Conservation (phyloP, 2,797 vertebrate species). For the Tragopan temminckii region DNA sequence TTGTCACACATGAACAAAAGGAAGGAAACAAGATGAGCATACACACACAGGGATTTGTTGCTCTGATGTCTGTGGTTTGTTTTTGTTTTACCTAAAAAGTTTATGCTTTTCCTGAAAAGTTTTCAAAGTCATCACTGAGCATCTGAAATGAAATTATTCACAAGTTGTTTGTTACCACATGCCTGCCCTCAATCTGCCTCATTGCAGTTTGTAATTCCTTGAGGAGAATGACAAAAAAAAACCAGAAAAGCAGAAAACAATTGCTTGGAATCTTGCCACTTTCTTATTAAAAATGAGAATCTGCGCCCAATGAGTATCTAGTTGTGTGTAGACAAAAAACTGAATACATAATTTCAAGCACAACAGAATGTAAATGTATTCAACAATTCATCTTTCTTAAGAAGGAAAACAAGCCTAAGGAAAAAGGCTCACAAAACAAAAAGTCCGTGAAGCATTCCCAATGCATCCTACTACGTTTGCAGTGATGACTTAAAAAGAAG, state of each 20-base stretch:
- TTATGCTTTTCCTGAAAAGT: slow-evolving; percentile 52
- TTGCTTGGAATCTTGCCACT: slow-evolving; percentile 46
- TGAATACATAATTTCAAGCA: slow-evolving; percentile 20
- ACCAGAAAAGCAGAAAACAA: slow-evolving; percentile 13
- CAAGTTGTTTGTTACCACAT: slow-evolving; percentile 11
- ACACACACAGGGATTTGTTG: not conserved
- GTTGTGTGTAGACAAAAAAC: not conserved
- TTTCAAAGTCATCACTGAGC: slow-evolving; percentile 64
- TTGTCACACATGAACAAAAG: not conserved
- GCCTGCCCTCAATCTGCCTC: slow-evolving; percentile 56
- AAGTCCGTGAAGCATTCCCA: not conserved
- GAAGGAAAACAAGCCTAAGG: slow-evolving; percentile 6
- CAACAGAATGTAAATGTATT: slow-evolving; percentile 15
- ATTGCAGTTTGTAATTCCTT: slow-evolving; percentile 41
- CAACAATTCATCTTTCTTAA: slow-evolving; percentile 31
- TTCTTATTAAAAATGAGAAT: slow-evolving; percentile 57
- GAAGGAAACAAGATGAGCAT: not conserved
- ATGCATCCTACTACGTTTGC: not conserved
- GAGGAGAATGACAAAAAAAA: slow-evolving; percentile 8
- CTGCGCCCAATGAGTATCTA: not conserved
- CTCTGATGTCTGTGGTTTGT: not conserved
- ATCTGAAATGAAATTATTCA: slow-evolving; percentile 56
- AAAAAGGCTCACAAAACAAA: slow-evolving; percentile 24
- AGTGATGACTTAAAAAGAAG: slow-evolving; percentile 1
- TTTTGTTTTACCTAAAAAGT: slow-evolving; percentile 22